Evolutionary conservation across 2,113 vertebrate species (phyloP), one percentile per base, ranked within the genome.

Genomic region (Raja brachyura): DNA sequence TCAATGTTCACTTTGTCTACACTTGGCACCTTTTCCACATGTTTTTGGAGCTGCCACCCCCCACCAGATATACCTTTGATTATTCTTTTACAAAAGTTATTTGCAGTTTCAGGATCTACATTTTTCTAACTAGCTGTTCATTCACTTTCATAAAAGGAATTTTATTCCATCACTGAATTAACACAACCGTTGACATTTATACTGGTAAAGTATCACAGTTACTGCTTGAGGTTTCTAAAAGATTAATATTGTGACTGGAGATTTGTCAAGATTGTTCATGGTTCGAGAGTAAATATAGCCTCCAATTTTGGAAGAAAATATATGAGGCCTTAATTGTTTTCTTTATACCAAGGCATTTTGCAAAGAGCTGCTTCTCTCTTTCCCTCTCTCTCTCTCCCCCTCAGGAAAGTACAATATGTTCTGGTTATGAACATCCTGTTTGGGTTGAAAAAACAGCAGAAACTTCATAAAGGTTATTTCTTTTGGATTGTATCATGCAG

Each of bases 1-100:
- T 86, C 83, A 63, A 86, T 63, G 56, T 86, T 86, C 83, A 63
- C 56, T 86, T 86, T 86, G 83, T 86, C 56, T 59, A 61, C n/a
- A 13, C 28, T 59, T 86, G 83, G 83, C 83, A 86, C 10, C 28
- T 63, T 86, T 86, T 16, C 83, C 61, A 59, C 56, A 63, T 86
- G 33, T 2, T 63, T 63, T 86, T 63, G 83, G 83, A 86, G 56
- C 83, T 61, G 13, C 61, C 28, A 4, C 14, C 10, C 4, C 11
- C 59, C 56, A 63, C 28, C 83, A 61, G 5, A 31, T n/a, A 86
- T 16, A n/a, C 8, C 61, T n/a, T 61, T 86, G 83, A 86, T 86
- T 31, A 31, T 86, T 86, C 28, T 28, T 16, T 63, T 31, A 86
- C 83, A 86, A 16, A 86, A 31, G 10, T 86, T 16, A 16, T 6